Conservation (phyloP, 2,888 invertebrate species). For the Pimpla rufipes region DNA sequence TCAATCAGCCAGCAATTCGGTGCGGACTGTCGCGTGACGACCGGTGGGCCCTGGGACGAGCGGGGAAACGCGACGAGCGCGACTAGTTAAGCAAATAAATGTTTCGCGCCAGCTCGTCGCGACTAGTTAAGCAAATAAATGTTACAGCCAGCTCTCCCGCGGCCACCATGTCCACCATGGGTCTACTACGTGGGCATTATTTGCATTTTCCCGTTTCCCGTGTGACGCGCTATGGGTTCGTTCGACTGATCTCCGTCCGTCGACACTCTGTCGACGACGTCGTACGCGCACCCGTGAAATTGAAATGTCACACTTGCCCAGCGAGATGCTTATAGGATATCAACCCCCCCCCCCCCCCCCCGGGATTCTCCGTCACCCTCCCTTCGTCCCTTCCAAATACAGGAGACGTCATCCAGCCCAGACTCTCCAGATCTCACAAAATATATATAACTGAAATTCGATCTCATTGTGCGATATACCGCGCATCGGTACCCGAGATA, state of each 20-base stretch:
- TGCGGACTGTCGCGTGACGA: background rate
- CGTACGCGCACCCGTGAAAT: slow-evolving; percentile 19
- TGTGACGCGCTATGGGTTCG: background rate
- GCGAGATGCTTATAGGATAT: slow-evolving; percentile 2
- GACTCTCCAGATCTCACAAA: background rate
- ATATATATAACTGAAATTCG: background rate
- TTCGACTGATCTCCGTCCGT: background rate
- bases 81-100: slow-evolving; percentile 33
- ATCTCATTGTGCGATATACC: background rate
- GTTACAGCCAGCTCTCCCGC: no score
- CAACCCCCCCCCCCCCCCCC: background rate
- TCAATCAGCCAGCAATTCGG: background rate
- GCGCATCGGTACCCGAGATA: background rate
- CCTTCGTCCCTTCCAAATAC: no score
- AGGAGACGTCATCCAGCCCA: no score
- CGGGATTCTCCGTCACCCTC: no score
- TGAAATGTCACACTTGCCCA: slow-evolving; percentile 32
- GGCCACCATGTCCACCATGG: slow-evolving; percentile 9
- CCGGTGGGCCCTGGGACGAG: slow-evolving; percentile 9
- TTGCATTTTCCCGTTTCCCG: slow-evolving; percentile 43
- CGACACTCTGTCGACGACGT: slow-evolving; percentile 7
- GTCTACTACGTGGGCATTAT: slow-evolving; percentile 26
- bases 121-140: slow-evolving; percentile 15
- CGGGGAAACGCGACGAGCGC: background rate
- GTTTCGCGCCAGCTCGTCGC: no score